Evolutionary conservation across 2,113 vertebrate genomes (phyloP), one percentile per base, ranked within the genome.

Genomic region (Myxocyprinus asiaticus): DNA sequence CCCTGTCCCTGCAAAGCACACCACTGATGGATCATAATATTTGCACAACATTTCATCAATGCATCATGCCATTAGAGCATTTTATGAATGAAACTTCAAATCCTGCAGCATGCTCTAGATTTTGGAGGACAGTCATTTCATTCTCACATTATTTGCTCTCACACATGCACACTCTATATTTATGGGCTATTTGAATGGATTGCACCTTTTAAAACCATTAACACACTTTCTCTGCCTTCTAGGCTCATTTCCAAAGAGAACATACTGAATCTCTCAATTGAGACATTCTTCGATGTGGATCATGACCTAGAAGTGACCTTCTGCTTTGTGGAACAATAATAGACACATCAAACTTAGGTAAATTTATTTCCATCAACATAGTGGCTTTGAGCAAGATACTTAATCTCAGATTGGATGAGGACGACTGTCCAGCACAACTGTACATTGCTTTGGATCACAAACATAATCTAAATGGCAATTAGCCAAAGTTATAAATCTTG

Each of bases 71-170:
- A 15, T 33, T 53, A 68, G 51, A 75, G 51, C 51, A n/a, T 59
- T 83, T 83, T 80, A 59, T 72, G 78, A 83, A 83, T 83, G 78
- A 64, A 67, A 78, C 66, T 61, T 79, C 80, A 80, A 78, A 83
- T 71, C 53, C 55, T 77, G 67, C 48, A 72, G 77, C 67, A 77
- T 83, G 82, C 72, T 66, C 33, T 53, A 58, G 9, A 17, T 59
- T 69, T 59, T 83, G 81, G 81, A 83, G 65, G 77, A 12, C 4
- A 48, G 75, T 70, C 81, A 79, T 77, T 42, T 3, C 43, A 8
- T 17, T 11, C 14, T 56, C 5, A 50, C n/a, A n/a, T n/a, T n/a
- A n/a, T n/a, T n/a, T n/a, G n/a, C n/a, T n/a, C 12, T 9, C 42
- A 42, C 33, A 66, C 51, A 61, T 73, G 45, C 73, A 83, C 72